Evolutionary conservation across 1,140 invertebrate species (phyloP).

Genomic region (Drosophila sp.): DNA sequence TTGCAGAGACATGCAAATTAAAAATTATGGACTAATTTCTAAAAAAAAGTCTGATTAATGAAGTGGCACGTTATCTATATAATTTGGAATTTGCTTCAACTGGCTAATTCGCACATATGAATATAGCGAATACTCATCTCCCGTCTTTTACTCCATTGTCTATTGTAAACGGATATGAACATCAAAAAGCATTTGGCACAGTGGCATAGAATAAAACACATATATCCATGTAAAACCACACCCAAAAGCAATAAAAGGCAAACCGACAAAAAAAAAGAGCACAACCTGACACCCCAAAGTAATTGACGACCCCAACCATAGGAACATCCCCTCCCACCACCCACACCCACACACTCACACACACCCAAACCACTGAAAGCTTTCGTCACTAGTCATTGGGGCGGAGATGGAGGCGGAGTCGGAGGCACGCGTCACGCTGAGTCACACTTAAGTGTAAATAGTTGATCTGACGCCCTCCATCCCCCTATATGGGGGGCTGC

Average conservation of each 20-base stretch:
- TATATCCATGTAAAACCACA: constrained; percentile 30
- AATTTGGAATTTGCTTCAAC: background rate
- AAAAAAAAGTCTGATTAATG: background rate
- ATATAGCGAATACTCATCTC: background rate
- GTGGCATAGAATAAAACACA: constrained; percentile 9
- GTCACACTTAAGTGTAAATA: constrained; percentile 50
- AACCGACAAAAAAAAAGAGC: constrained; percentile 22
- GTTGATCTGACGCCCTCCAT: constrained; percentile 29
- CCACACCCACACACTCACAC: constrained; percentile 4
- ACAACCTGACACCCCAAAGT: constrained; percentile 46
- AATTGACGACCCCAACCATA: constrained; percentile 40
- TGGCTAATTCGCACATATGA: background rate
- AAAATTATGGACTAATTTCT: no score
- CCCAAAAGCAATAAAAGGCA: constrained; percentile 2
- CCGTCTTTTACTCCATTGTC: background rate
- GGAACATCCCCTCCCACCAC: background rate
- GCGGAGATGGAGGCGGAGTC: background rate
- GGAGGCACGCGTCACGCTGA: constrained; percentile 63
- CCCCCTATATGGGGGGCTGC: constrained; percentile 4
- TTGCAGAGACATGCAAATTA: no score
- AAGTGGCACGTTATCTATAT: background rate
- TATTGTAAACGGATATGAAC: constrained; percentile 1
- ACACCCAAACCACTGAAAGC: background rate
- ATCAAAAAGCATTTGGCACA: background rate
- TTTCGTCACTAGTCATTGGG: constrained; percentile 36